Base-by-base conservation (phyloP, 2,797 vertebrate genomes). In the Adrianichthys oophorus region DNA sequence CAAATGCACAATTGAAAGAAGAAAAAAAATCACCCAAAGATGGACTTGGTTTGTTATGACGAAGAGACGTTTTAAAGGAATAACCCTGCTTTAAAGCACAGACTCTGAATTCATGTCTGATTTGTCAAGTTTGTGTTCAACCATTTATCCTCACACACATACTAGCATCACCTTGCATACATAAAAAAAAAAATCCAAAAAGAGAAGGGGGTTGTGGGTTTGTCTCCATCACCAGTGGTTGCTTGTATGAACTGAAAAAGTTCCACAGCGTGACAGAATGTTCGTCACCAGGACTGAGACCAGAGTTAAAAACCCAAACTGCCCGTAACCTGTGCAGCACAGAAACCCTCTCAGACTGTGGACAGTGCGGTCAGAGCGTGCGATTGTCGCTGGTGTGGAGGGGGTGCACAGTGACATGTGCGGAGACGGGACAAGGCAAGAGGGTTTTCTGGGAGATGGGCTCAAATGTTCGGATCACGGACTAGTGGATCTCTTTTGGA, bases 381-480 rank as follows among this genome's bases (percentile, higher is more conserved):
- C 82, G 88, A 89, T 87, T 85, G 87, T 87, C 86, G 74, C 72
- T 82, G 32, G 32, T 37, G 1, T 37, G 63, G 68, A 50, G 72
- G 43, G 55, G 69, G 72, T 49, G 76, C 78, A 74, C 75, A 48
- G 63, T 37, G 32, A 37, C 53, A 45, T 59, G 56, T 70, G 69
- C 68, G 52, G 63, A 57, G 44, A 66, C 56, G 48, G 56, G 68
- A 50, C 37, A 48, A 52, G 59, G 40, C 15, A 1, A 60, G 29
- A 41, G 29, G 49, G 49, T 70, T 46, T 29, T 61, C 70, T 15
- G 57, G 63, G 48, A 52, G 41, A 41, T 24, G 29, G 26, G 26
- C 26, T 29, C 26, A 29, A 60, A 48, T 12, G 32, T 37, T 37
- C 10, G 32, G 32, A 37, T 13, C 10, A 12, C 0, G 32, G 32